Percentiles rank a stretch among this genome's conserved stretches.
phyloP scores from a whole-genome alignment of 1,140 invertebrate species.

The Ridgeia piscesae region DNA sequence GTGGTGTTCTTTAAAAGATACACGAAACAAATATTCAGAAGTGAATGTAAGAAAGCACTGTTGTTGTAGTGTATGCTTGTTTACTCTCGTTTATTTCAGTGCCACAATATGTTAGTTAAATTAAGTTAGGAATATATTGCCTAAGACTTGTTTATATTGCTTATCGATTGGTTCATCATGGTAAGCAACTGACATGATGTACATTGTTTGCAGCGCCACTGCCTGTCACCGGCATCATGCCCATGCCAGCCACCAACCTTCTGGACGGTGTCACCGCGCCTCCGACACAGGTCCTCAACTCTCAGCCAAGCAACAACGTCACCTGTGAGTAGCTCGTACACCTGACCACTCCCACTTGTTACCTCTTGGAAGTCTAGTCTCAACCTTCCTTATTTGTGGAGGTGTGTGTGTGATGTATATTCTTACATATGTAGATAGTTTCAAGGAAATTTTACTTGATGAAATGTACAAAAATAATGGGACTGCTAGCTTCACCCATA shows the following conservation, averaged over 20 bases:
- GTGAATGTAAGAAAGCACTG: too few relatives aligned
- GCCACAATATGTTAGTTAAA: too few relatives aligned
- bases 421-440: not conserved
- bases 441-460: not conserved
- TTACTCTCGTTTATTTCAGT: too few relatives aligned
- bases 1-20: too few relatives aligned
- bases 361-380: too few relatives aligned
- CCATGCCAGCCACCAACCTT: conserved; percentile 41
- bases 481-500: not conserved
- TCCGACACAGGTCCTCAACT: not conserved
- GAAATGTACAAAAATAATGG: not conserved
- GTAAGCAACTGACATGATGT: not conserved
- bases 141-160: too few relatives aligned
- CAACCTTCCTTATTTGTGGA: too few relatives aligned
- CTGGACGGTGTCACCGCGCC: conserved; percentile 63
- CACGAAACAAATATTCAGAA: too few relatives aligned
- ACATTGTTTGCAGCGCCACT: conserved; percentile 43
- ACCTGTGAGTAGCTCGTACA: not conserved
- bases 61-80: too few relatives aligned
- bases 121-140: too few relatives aligned
- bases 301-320: not conserved
- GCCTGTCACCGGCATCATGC: not conserved
- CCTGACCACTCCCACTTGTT: too few relatives aligned
- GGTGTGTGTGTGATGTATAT: not conserved
- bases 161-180: not conserved